phyloP scores from a whole-genome alignment of 2,113 vertebrate species.

The Calidris pygmaea region DNA sequence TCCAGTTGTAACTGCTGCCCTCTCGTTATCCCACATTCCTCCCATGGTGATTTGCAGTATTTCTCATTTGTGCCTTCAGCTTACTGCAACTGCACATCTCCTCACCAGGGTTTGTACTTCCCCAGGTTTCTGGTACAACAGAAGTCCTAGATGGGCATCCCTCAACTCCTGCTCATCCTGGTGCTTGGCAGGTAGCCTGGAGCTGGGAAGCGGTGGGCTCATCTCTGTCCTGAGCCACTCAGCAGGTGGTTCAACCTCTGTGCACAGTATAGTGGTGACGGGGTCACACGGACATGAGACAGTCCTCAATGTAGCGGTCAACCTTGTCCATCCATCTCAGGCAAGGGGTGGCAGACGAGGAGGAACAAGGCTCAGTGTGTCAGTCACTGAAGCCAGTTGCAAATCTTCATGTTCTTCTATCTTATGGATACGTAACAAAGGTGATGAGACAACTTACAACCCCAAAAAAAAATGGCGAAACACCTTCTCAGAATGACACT shows the following conservation, averaged over 20 bases:
- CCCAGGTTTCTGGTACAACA: not conserved
- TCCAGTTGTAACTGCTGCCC: not conserved
- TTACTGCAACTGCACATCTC: not conserved
- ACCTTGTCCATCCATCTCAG: not conserved
- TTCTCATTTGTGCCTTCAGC: not conserved
- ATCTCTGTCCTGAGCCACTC: not conserved
- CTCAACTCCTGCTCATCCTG: not conserved
- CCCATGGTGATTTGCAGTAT: not conserved
- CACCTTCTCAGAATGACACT: not conserved
- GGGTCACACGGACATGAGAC: no score
- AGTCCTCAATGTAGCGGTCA: no score
- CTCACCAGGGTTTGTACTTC: not conserved
- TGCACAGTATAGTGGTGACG: accelerated
- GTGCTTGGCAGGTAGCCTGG: not conserved
- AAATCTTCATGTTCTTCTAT: not conserved
- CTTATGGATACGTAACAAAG: not conserved
- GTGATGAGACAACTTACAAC: not conserved
- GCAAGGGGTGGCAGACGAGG: not conserved
- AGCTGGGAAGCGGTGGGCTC: not conserved
- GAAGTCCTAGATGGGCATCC: not conserved
- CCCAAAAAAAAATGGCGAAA: not conserved
- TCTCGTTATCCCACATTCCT: not conserved
- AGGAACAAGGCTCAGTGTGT: accelerated
- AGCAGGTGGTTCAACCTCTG: not conserved
- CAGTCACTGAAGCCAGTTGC: not conserved